Evolutionary conservation across 1,140 invertebrate species (phyloP).

Genomic region (Hyphantria cunea): DNA sequence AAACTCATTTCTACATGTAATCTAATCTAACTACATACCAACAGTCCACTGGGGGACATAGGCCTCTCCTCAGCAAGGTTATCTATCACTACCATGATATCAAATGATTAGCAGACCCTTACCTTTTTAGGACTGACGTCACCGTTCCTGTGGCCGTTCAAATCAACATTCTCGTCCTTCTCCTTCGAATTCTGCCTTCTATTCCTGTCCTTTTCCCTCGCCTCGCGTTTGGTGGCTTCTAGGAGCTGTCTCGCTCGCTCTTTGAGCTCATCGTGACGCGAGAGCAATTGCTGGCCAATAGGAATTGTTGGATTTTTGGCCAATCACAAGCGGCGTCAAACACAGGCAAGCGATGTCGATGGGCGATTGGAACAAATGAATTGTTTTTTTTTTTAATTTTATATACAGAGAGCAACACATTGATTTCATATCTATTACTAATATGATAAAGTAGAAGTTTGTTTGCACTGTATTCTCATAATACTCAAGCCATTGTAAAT

Average conservation of each 20-base stretch:
- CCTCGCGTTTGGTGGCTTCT: constrained; percentile 92
- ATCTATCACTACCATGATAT: background rate
- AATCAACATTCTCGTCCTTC: constrained; percentile 52
- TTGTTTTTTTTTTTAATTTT: constrained; percentile 3
- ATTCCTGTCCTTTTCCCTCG: constrained; percentile 82
- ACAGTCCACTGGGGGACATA: too few relatives aligned
- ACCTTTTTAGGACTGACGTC: constrained; percentile 68
- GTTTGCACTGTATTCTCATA: too few relatives aligned
- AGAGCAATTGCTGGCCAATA: constrained; percentile 85
- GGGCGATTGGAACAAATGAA: constrained; percentile 45
- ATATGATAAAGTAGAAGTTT: too few relatives aligned
- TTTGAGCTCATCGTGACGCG: constrained; percentile 92
- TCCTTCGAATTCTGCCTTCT: constrained; percentile 55
- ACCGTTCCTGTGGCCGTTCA: constrained; percentile 60
- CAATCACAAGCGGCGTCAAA: constrained; percentile 46
- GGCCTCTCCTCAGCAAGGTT: too few relatives aligned
- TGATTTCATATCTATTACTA: background rate
- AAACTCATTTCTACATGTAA: too few relatives aligned
- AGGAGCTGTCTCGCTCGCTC: constrained; percentile 95
- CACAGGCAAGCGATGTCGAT: constrained; percentile 43
- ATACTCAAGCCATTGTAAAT: too few relatives aligned
- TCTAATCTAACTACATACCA: too few relatives aligned
- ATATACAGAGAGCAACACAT: constrained; percentile 8
- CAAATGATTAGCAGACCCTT: constrained; percentile 14
- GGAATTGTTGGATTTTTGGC: constrained; percentile 24